phyloP scores from a whole-genome alignment of 2,113 vertebrate species.

The Xenopus tropicalis region DNA sequence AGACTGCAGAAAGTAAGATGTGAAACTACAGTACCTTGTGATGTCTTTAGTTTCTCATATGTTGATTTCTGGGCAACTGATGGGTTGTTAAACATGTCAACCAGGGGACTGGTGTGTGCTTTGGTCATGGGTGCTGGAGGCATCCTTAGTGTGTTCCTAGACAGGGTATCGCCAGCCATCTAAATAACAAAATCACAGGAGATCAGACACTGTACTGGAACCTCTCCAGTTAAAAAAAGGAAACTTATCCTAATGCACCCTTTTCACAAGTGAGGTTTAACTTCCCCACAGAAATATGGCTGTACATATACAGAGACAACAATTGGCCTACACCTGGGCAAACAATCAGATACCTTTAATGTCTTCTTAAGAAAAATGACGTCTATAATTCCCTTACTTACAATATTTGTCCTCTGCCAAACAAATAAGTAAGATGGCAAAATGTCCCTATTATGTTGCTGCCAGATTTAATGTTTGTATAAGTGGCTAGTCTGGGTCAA shows the following conservation, averaged over 20 bases:
- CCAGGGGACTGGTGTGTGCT: conserved; percentile 80
- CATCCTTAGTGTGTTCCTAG: conserved; percentile 59
- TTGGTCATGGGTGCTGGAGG: conserved; percentile 79
- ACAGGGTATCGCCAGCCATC: conserved; percentile 46
- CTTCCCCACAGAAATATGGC: no score
- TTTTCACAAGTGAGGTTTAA: not conserved
- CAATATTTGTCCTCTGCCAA: no score
- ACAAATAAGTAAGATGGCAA: no score
- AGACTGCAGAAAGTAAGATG: no score
- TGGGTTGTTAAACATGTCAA: conserved; percentile 84
- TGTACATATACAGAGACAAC: no score
- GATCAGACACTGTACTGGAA: not conserved
- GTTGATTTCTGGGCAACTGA: conserved; percentile 55
- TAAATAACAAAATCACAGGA: not conserved
- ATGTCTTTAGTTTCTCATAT: conserved; percentile 55
- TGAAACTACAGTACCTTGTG: not conserved
- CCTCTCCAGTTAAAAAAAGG: not conserved
- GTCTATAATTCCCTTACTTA: no score
- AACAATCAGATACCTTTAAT: no score
- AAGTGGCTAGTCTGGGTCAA: no score
- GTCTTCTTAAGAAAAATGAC: no score
- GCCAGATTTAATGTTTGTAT: no score
- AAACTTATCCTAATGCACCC: not conserved
- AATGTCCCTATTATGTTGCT: no score
- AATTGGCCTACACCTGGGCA: no score